Conservation (phyloP, 2,797 vertebrate species). For the Anolis apletophallus region DNA sequence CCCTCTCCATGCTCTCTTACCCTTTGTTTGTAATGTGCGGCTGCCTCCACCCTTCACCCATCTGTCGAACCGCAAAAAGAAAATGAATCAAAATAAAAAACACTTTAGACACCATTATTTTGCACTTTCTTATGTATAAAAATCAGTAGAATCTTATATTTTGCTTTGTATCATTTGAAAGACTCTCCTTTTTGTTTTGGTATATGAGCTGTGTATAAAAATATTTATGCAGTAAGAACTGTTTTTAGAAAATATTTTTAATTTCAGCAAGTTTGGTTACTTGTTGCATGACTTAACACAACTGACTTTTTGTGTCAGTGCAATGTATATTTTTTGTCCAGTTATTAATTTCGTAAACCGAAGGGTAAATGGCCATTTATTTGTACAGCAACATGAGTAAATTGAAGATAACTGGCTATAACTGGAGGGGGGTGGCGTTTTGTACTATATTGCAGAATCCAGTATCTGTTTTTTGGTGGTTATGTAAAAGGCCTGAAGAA, state of each 20-base stretch:
- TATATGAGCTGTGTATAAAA: constrained; percentile 96
- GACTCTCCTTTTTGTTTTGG: constrained; percentile 85
- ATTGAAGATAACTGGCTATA: constrained; percentile 84
- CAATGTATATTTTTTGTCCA: constrained; percentile 92
- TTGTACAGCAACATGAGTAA: constrained; percentile 89
- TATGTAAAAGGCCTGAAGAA: constrained; percentile 92
- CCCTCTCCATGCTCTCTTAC: constrained; percentile 74
- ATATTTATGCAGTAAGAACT: constrained; percentile 99
- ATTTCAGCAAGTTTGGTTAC: constrained; percentile 99
- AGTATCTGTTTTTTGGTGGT: constrained; percentile 89
- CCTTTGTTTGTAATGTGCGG: constrained; percentile 77
- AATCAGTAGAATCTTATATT: constrained; percentile 86
- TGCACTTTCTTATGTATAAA: constrained; percentile 92
- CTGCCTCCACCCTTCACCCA: constrained; percentile 73
- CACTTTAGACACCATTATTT: constrained; percentile 87
- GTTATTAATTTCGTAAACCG: constrained; percentile 87
- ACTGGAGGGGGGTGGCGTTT: constrained; percentile 88
- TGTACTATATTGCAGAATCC: constrained; percentile 89
- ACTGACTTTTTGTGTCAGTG: constrained; percentile 99
- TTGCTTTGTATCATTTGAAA: constrained; percentile 87
- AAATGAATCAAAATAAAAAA: constrained; percentile 53
- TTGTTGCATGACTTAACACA: constrained; percentile 99
- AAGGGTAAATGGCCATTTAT: constrained; percentile 82
- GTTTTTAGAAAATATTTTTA: constrained; percentile 94
- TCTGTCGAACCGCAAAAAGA: constrained; percentile 76